phyloP scores from a whole-genome alignment of 2,797 vertebrate genomes.

The Meriones psammophilus region DNA sequence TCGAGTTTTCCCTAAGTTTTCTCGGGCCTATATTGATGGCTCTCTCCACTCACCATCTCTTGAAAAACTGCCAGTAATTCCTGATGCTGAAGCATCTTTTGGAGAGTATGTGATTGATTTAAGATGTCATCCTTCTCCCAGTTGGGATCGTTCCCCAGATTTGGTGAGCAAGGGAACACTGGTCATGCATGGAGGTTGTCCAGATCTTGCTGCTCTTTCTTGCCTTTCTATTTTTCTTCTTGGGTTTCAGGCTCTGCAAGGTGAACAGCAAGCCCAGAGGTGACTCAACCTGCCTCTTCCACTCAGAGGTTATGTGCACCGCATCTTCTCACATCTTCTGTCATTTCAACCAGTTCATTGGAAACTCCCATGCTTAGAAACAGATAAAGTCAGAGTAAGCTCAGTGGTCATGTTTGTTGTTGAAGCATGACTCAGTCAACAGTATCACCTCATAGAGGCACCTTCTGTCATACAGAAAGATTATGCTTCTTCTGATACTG shows the following conservation, averaged over 20 bases:
- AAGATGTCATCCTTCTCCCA: neutral
- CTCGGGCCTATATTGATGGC: neutral
- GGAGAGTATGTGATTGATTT: neutral
- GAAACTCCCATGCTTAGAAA: constrained; percentile 39
- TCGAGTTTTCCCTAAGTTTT: neutral
- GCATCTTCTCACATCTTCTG: neutral
- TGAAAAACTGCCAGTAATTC: neutral
- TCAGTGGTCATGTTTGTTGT: neutral
- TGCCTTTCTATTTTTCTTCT: neutral
- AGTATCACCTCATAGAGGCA: neutral
- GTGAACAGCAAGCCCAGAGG: neutral
- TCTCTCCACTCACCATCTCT: neutral
- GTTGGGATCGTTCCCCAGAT: neutral
- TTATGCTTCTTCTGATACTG: neutral
- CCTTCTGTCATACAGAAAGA: neutral
- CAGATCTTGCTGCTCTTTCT: neutral
- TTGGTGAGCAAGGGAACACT: neutral
- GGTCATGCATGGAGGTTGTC: neutral
- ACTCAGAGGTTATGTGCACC: neutral
- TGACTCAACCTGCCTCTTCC: neutral
- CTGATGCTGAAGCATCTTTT: neutral
- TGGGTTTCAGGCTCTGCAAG: neutral
- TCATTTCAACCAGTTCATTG: constrained; percentile 44
- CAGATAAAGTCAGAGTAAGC: neutral
- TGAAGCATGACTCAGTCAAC: neutral